Base-by-base conservation (phyloP, 2,113 vertebrate genomes). In the Oplegnathus fasciatus region DNA sequence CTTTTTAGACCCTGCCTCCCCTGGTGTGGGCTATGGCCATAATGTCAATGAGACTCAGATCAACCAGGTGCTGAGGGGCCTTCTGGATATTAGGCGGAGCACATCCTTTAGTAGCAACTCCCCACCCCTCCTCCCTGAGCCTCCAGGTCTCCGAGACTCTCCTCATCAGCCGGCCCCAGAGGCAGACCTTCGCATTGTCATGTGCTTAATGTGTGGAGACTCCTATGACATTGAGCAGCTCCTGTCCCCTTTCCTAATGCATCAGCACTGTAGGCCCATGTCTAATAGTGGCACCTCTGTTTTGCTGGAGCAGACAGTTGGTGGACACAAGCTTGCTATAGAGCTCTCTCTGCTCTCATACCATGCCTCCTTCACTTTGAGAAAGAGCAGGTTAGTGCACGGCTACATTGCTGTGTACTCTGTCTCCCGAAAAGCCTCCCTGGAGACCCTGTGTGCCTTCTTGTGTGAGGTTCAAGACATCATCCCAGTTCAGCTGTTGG, bases 171-270 rank as follows among this genome's bases (percentile, higher is more conserved):
- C 94, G 1, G 95, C 75, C 75, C 95, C 94, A 0, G 98, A 99
- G 17, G 94, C 95, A 0, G 98, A 99, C 42, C 94, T 99, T 4
- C 96, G 98, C 0, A 94, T 99, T 4, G 97, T 97, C 42, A 96
- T 98, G 96, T 99, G 98, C 88, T 82, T 99, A 83, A 98, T 99
- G 98, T 99, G 98, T 46, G 98, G 98, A 1, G 98, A 99, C 60
- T 93, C 96, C 1, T 97, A 96, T 54, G 93, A 95, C 26, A 91
- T 95, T 0, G 98, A 99, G 0, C 97, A 99, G 71, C 94, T 99
- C 54, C 95, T 99, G 9, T 89, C 95, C 3, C 97, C 98, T 34
- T 95, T 99, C 75, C 94, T 99, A 20, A 97, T 97, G 89, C 95
- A 97, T 57, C 98, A 96, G 60, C 91, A 96, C 70, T 98, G 95